phyloP scores from a whole-genome alignment of 2,797 vertebrate species.

The Serranus cabrilla region DNA sequence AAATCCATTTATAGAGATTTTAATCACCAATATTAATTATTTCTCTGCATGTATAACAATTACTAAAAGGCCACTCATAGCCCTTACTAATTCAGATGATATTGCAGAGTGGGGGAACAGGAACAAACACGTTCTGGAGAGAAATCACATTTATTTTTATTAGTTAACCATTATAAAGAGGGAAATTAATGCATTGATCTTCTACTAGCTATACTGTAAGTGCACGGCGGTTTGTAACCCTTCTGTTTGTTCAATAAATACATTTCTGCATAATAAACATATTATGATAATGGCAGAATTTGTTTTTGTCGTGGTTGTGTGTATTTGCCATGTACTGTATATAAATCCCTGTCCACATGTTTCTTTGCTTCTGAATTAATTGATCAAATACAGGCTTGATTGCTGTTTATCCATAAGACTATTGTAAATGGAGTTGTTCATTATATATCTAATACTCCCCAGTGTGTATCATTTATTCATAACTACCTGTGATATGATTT shows the following conservation, averaged over 20 bases:
- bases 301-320: neutral
- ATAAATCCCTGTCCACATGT: conserved; percentile 3
- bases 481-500: conserved; percentile 37
- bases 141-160: conserved; percentile 4
- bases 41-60: neutral
- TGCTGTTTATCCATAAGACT: conserved; percentile 15
- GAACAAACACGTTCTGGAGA: conserved; percentile 14
- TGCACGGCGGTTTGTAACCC: neutral
- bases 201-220: neutral
- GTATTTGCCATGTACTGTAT: neutral
- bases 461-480: conserved; percentile 35
- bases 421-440: conserved; percentile 27
- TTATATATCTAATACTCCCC: conserved; percentile 25
- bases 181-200: neutral
- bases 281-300: neutral
- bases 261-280: neutral
- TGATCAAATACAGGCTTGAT: conserved; percentile 35
- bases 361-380: conserved; percentile 18
- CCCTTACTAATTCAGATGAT: conserved; percentile 6
- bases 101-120: conserved; percentile 5
- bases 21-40: conserved; percentile 7
- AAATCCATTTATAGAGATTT: conserved; percentile 4
- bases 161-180: neutral
- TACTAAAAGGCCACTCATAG: conserved; percentile 7
- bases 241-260: conserved; percentile 1